Evolutionary conservation across 1,140 invertebrate genomes (phyloP).

Genomic region (Lepidurus packardi): DNA sequence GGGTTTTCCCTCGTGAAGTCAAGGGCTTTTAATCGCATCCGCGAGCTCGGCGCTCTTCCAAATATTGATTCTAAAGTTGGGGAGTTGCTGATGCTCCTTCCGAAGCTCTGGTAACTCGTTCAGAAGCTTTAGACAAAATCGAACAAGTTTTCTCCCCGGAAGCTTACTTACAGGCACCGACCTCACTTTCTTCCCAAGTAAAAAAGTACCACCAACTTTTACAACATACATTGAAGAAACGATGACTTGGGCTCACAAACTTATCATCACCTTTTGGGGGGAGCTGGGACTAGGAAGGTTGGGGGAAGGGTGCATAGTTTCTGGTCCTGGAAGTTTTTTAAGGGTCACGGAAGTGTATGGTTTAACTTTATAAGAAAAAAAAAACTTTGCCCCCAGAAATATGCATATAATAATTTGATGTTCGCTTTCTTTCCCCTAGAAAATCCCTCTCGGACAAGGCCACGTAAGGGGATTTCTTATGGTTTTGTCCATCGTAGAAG

Average conservation of each 20-base stretch:
- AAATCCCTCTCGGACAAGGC: not conserved
- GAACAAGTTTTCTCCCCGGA: not conserved
- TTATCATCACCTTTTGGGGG: not conserved
- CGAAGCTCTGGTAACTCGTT: not conserved
- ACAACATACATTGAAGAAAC: not conserved
- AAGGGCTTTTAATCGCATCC: slow-evolving; percentile 14
- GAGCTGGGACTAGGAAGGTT: too few relatives aligned
- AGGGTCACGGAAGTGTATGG: not conserved
- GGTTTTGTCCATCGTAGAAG: not conserved
- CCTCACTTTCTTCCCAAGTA: not conserved
- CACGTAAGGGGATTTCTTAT: not conserved
- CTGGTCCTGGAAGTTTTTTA: not conserved
- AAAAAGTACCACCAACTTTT: not conserved
- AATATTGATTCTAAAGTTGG: slow-evolving; percentile 19
- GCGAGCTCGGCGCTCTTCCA: slow-evolving; percentile 20
- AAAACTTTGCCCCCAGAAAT: not conserved
- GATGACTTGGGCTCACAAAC: not conserved
- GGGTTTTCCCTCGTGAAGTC: slow-evolving; percentile 4
- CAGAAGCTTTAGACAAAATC: not conserved
- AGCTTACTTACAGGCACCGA: not conserved
- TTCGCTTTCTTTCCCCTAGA: not conserved
- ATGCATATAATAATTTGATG: not conserved
- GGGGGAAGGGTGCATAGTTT: not conserved
- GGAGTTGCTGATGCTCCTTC: slow-evolving; percentile 3
- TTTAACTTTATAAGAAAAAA: not conserved